Evolutionary conservation across 2,113 vertebrate species (phyloP).

Genomic region (Mirounga angustirostris): DNA sequence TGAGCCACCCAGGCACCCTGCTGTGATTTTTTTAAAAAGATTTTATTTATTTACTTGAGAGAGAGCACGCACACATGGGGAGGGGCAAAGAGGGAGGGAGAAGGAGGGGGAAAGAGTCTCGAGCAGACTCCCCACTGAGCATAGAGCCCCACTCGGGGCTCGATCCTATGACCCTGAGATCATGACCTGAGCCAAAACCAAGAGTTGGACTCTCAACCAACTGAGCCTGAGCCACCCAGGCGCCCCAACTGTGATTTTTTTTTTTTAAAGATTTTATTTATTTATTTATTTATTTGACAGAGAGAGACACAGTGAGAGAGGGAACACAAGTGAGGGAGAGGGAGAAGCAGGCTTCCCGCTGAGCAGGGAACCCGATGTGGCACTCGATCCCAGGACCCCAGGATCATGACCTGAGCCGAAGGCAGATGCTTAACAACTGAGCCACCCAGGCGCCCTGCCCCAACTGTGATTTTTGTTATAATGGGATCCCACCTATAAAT

Average conservation of each 20-base stretch:
- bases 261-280: background rate
- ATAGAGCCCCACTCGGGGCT: background rate
- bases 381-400: no score
- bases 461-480: background rate
- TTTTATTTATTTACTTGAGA: background rate
- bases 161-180: background rate
- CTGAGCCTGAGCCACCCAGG: background rate
- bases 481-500: constrained; percentile 39
- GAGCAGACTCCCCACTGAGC: background rate
- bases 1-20: background rate
- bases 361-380: no score
- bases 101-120: background rate
- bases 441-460: background rate
- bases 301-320: no score
- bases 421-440: background rate
- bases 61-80: background rate
- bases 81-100: background rate
- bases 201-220: background rate
- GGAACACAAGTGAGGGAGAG: no score
- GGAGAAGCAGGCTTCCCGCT: no score
- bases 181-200: background rate
- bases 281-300: no score
- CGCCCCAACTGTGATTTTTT: background rate
- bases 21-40: background rate
- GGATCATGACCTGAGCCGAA: background rate